Percentiles rank a stretch among this genome's conserved stretches.
phyloP scores from a whole-genome alignment of 2,113 vertebrate genomes.

The Micronycteris hirsuta region DNA sequence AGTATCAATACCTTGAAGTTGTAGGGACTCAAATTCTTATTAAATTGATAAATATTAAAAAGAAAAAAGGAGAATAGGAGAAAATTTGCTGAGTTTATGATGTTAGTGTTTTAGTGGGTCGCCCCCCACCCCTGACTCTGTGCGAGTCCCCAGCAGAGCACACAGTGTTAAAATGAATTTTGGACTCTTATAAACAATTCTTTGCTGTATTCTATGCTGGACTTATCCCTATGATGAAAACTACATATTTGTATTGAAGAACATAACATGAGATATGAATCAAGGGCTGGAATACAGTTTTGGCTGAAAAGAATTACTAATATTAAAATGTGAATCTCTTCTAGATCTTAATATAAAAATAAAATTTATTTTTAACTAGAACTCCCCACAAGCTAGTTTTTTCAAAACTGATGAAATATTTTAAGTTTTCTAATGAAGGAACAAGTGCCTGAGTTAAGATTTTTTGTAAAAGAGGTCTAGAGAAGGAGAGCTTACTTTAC shows the following conservation, averaged over 20 bases:
- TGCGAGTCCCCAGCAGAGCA: background rate
- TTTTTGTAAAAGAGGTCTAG: conserved; percentile 1
- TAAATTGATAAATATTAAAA: background rate
- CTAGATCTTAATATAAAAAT: background rate
- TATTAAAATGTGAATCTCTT: background rate
- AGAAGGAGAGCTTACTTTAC: background rate
- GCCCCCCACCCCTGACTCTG: background rate
- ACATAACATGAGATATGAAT: background rate
- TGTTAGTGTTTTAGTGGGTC: background rate
- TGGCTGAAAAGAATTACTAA: background rate
- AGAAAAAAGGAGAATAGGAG: background rate
- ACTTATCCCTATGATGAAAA: background rate
- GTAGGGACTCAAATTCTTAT: background rate
- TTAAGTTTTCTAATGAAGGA: background rate
- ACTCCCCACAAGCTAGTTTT: background rate
- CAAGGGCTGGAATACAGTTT: background rate
- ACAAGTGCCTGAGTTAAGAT: background rate
- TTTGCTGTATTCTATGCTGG: background rate
- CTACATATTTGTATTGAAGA: background rate
- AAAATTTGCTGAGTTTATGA: background rate
- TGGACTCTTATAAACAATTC: no score
- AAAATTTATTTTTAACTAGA: conserved; percentile 1
- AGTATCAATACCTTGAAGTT: background rate
- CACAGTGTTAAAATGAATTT: no score
- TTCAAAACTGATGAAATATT: background rate